phyloP scores from a whole-genome alignment of 2,888 invertebrate genomes.

The Colletes collaris region DNA sequence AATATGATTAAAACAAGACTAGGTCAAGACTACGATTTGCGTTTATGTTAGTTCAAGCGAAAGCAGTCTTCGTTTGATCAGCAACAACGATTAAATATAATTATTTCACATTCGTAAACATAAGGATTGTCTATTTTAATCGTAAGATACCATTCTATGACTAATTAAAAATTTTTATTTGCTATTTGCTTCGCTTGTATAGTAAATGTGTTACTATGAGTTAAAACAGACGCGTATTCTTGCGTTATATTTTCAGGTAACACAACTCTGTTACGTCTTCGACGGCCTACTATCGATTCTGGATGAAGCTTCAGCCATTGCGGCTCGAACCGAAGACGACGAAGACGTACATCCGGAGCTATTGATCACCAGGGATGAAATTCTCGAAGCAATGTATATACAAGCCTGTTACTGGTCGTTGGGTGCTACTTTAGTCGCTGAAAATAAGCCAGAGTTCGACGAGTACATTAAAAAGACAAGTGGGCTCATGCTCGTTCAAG shows the following conservation, averaged over 20 bases:
- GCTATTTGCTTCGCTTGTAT: no score
- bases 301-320: slow-evolving; percentile 31
- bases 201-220: no score
- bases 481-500: slow-evolving; percentile 88
- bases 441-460: slow-evolving; percentile 90
- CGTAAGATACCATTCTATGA: no score
- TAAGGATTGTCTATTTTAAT: no score
- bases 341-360: slow-evolving; percentile 64
- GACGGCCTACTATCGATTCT: slow-evolving; percentile 87
- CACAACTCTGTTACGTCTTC: slow-evolving; percentile 92
- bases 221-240: neutral
- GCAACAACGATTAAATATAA: no score
- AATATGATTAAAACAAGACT: no score
- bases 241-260: slow-evolving; percentile 84
- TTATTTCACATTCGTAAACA: no score
- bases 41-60: no score
- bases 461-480: slow-evolving; percentile 90
- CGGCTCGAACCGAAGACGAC: slow-evolving; percentile 21
- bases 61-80: no score
- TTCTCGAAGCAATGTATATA: slow-evolving; percentile 81
- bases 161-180: no score
- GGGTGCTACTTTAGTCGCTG: slow-evolving; percentile 90
- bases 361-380: slow-evolving; percentile 74
- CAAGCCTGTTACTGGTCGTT: slow-evolving; percentile 93
- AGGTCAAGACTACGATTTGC: no score